Conservation (phyloP, 2,113 vertebrate genomes). For the Cynoglossus semilaevis region DNA sequence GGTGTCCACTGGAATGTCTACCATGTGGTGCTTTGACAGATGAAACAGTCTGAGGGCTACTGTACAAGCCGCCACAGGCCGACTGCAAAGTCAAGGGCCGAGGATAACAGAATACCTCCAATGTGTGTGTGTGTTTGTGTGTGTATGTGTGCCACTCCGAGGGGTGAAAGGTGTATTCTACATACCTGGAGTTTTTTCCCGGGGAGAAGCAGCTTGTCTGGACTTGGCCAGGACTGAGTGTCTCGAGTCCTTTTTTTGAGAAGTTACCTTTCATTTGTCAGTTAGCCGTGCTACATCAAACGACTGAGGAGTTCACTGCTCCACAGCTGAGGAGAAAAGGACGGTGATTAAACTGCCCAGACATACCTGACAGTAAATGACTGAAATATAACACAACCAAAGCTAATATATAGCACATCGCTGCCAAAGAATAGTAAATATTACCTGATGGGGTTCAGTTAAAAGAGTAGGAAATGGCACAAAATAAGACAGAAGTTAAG, state of each 20-base stretch:
- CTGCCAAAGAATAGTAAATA: no score
- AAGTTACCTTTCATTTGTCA: not conserved
- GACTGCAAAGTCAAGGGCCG: slow-evolving; percentile 47
- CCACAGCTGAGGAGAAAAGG: no score
- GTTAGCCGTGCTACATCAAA: not conserved
- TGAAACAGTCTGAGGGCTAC: slow-evolving; percentile 21
- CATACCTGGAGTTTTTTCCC: slow-evolving; percentile 63
- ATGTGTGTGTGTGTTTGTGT: slow-evolving; percentile 20
- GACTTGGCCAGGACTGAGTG: slow-evolving; percentile 64
- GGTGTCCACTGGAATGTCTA: slow-evolving; percentile 47
- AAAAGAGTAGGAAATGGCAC: no score
- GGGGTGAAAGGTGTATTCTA: slow-evolving; percentile 61
- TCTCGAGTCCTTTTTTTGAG: slow-evolving; percentile 49
- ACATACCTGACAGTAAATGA: no score
- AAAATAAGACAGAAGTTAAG: no score
- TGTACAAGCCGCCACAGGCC: slow-evolving; percentile 56
- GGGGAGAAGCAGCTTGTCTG: slow-evolving; percentile 67
- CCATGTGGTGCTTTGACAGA: slow-evolving; percentile 47
- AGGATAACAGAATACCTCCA: slow-evolving; percentile 41
- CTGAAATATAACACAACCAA: no score
- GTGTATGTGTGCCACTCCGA: slow-evolving; percentile 31
- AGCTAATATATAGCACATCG: no score
- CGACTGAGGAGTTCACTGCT: not conserved
- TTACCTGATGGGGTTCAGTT: no score
- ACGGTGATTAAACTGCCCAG: no score